Evolutionary conservation across 2,113 vertebrate genomes (phyloP).

Genomic region (Xyrauchen texanus): DNA sequence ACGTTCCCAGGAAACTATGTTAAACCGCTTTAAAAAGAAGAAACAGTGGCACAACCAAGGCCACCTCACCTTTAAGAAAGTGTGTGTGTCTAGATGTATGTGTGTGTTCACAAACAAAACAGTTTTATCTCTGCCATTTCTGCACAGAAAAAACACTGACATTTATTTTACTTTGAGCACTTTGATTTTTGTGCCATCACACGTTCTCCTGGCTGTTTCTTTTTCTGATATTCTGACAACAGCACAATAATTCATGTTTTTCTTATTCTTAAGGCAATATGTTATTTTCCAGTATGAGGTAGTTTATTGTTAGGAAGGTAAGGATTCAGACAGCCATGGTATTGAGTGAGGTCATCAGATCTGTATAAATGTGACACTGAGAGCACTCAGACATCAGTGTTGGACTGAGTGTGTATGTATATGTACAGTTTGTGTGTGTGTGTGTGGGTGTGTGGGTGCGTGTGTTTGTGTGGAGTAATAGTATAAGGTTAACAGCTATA

Average conservation of each 20-base stretch:
- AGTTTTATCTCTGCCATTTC: constrained; percentile 73
- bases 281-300: not conserved
- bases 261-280: not conserved
- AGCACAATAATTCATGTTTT: not conserved
- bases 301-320: not conserved
- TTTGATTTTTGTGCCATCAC: constrained; percentile 39
- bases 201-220: not conserved
- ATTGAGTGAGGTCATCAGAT: constrained; percentile 14
- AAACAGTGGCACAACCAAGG: constrained; percentile 74
- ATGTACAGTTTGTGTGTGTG: not conserved
- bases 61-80: constrained; percentile 59
- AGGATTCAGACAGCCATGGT: not conserved
- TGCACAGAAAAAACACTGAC: constrained; percentile 55
- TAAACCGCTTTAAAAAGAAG: constrained; percentile 86
- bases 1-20: constrained; percentile 99
- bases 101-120: constrained; percentile 64
- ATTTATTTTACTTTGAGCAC: constrained; percentile 21
- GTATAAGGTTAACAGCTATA: not conserved
- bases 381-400: constrained; percentile 9
- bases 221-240: not conserved
- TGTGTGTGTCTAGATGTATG: constrained; percentile 46
- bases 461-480: not conserved
- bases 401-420: not conserved
- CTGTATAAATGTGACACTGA: not conserved
- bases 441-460: not conserved